Percentiles rank a stretch among this genome's conserved stretches.
phyloP scores from a whole-genome alignment of 2,797 vertebrate species.

The Myripristis murdjan region DNA sequence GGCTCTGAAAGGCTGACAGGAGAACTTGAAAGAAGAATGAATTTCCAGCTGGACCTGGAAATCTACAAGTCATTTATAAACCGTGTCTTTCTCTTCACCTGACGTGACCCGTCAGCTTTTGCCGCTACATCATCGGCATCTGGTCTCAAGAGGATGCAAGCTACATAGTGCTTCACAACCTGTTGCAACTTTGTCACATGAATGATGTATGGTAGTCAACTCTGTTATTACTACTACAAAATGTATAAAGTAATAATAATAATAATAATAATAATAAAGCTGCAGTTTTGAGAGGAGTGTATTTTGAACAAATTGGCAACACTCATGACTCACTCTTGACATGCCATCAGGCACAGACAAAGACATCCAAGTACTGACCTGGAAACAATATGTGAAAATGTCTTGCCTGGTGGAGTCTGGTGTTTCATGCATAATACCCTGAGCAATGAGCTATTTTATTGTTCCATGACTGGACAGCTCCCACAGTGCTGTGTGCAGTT shows the following conservation, averaged over 20 bases:
- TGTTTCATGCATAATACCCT: constrained; percentile 39
- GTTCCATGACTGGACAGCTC: constrained; percentile 38
- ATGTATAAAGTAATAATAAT: neutral
- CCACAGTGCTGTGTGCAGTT: constrained; percentile 27
- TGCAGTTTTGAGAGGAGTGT: neutral
- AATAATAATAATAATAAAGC: constrained; percentile 17
- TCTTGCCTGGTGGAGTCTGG: constrained; percentile 51
- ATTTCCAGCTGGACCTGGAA: constrained; percentile 68
- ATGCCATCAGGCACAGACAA: constrained; percentile 48
- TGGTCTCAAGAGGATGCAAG: constrained; percentile 13
- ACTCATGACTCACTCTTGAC: constrained; percentile 46
- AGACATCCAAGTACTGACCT: constrained; percentile 51
- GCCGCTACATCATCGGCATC: constrained; percentile 13
- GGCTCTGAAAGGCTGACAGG: constrained; percentile 50
- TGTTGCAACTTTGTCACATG: constrained; percentile 30
- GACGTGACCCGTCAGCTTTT: constrained; percentile 57
- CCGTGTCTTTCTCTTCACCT: constrained; percentile 55
- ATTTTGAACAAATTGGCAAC: constrained; percentile 4
- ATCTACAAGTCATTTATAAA: constrained; percentile 55
- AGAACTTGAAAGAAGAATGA: constrained; percentile 58
- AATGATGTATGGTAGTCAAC: constrained; percentile 7
- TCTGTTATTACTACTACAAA: constrained; percentile 16
- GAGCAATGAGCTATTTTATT: constrained; percentile 39
- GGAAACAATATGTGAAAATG: constrained; percentile 47
- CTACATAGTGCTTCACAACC: constrained; percentile 30